These are phyloP conservation scores for Sarcophaga peregrina DNA, from an alignment of 1,140 invertebrate genomes.

Conservation along the genomic window DNA sequence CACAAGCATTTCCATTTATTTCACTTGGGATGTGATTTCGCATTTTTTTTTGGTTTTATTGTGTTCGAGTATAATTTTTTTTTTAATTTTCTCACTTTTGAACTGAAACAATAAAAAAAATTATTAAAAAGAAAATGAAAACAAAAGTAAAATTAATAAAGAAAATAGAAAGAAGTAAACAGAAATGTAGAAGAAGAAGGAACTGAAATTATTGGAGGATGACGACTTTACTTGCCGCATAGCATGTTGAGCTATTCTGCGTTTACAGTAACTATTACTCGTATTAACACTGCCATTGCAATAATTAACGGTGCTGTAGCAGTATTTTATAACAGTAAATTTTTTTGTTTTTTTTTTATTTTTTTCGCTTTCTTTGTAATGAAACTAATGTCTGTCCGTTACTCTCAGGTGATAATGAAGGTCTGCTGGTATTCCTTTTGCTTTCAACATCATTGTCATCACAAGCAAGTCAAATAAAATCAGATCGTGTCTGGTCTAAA, in stretches of 20 bases:
- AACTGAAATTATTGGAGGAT: slow-evolving; percentile 7
- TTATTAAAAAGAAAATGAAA: not conserved
- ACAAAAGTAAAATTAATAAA: not conserved
- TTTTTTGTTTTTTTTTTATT: not conserved
- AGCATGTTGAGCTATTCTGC: not conserved
- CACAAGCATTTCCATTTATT: not conserved
- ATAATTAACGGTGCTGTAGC: not conserved
- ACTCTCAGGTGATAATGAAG: not conserved
- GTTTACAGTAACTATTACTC: not conserved
- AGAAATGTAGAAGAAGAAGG: not conserved
- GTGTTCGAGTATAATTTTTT: not conserved
- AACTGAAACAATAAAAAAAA: not conserved
- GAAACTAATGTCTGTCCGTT: not conserved
- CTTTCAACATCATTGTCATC: slow-evolving; percentile 2
- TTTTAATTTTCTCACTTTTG: slow-evolving; percentile 2
- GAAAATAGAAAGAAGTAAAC: not conserved
- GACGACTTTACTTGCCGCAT: not conserved
- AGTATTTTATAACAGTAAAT: not conserved
- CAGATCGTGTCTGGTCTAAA: not conserved
- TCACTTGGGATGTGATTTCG: not conserved
- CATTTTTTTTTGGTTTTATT: not conserved
- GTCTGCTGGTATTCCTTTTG: not conserved
- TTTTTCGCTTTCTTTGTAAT: not conserved
- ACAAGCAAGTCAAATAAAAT: not conserved
- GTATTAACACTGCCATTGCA: not conserved